Conservation (phyloP, 2,888 invertebrate species). For the Sphinx pinastri region DNA sequence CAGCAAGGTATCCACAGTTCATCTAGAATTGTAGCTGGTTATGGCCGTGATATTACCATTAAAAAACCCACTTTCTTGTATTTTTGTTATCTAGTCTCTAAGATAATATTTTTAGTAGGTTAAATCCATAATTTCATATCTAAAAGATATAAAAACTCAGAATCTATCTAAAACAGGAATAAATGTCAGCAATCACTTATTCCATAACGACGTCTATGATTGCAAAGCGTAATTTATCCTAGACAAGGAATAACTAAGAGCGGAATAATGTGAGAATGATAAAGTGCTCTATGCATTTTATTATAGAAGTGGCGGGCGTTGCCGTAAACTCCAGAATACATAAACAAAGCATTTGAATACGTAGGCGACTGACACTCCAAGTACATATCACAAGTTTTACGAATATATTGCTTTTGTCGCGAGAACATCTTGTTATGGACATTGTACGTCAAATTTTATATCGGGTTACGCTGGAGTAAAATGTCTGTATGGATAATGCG, state of each 20-base stretch:
- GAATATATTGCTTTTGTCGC: constrained; percentile 1
- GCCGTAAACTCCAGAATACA: constrained; percentile 65
- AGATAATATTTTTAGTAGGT: too few species aligned
- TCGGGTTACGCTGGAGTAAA: neutral
- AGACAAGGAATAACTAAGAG: constrained; percentile 25
- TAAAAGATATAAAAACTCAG: too few species aligned
- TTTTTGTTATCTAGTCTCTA: too few species aligned
- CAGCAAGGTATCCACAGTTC: too few species aligned
- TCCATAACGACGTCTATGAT: constrained; percentile 14
- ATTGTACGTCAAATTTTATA: neutral
- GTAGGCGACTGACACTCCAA: constrained; percentile 63
- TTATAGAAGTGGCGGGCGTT: constrained; percentile 49
- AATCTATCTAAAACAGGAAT: neutral
- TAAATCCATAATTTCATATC: too few species aligned
- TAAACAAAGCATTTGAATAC: constrained; percentile 74
- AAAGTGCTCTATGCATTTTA: constrained; percentile 17
- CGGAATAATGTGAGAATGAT: constrained; percentile 26
- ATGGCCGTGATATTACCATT: too few species aligned
- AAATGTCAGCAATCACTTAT: constrained; percentile 2
- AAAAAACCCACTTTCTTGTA: too few species aligned
- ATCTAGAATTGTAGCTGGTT: too few species aligned
- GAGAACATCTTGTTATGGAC: constrained; percentile 16
- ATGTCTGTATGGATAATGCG: neutral
- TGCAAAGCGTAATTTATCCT: constrained; percentile 23
- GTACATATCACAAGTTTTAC: constrained; percentile 47